Evolutionary conservation across 2,797 vertebrate genomes (phyloP), one percentile per base, ranked within the genome.

Genomic region (Periophthalmus magnuspinnatus): DNA sequence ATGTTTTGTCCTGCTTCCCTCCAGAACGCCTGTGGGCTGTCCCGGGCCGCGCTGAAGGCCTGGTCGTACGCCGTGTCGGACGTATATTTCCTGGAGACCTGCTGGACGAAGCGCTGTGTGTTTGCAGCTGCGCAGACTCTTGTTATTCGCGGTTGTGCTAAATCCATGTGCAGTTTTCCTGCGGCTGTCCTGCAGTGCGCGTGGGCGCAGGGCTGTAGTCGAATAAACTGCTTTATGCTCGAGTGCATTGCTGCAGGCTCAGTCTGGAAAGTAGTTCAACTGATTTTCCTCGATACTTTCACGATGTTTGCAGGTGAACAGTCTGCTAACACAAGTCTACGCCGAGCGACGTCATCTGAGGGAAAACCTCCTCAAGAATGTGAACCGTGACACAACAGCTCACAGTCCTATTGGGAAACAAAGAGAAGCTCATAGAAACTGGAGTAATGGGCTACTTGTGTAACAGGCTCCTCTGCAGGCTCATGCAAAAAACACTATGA

Each of bases 11-110:
- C 95, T 0, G 88, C 90, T 61, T 93, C 87, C 0, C 77, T 93
- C 97, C 97, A 98, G 28, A 94, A 94, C 0, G 45, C 32, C 58
- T 93, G 94, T 0, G 96, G 96, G 1, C 93, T 65, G 0, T 89
- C 81, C 77, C 94, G 80, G 0, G 95, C 95, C 0, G 77, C 32
- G 5, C 77, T 63, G 70, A 96, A 96, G 24, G 92, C 90, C 34
- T 89, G 78, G 45, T 69, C 72, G 80, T 98, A 96, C 45, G 68
- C 63, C 1, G 54, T 0, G 59, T 79, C 83, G 1, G 87, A 82
- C 0, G 75, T 78, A n/a, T 77, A 77, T 10, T 14, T 68, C 10
- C 82, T 83, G 74, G 63, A 69, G 67, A 58, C 1, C 52, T 14
- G 72, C 62, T 1, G 19, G 8, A 58, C 2, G 17, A 54, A 22